A percentile compares a stretch with the other conserved stretches of the same genome.
phyloP scores from a whole-genome alignment of 2,113 vertebrate species.

The Atherinomorus stipes region DNA sequence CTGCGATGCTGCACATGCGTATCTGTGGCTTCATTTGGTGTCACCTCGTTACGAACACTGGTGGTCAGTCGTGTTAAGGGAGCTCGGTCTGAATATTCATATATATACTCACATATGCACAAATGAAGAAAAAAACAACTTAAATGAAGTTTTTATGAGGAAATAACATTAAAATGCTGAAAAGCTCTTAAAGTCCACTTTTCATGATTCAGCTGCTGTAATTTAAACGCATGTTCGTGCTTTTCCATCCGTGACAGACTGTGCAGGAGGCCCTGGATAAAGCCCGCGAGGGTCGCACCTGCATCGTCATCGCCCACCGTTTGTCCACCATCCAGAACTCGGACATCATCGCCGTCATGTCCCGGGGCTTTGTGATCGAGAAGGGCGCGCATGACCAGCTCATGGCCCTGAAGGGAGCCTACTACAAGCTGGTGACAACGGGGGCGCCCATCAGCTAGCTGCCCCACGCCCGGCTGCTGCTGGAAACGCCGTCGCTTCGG shows the following conservation, averaged over 20 bases:
- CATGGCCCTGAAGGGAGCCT: slow-evolving; percentile 82
- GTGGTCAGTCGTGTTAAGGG: too few species aligned
- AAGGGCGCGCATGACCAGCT: slow-evolving; percentile 83
- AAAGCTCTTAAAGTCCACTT: too few species aligned
- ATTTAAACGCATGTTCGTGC: not conserved
- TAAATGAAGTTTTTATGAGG: too few species aligned
- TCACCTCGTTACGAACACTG: too few species aligned
- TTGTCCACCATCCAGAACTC: slow-evolving; percentile 87
- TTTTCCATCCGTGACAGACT: slow-evolving; percentile 58
- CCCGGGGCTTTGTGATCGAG: slow-evolving; percentile 80
- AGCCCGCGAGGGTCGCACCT: slow-evolving; percentile 81
- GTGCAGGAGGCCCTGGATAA: slow-evolving; percentile 82
- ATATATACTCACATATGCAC: too few species aligned
- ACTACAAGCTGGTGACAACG: slow-evolving; percentile 86
- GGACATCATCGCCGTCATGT: slow-evolving; percentile 86
- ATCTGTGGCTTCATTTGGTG: too few species aligned
- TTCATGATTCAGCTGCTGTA: too few species aligned
- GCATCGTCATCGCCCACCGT: slow-evolving; percentile 85
- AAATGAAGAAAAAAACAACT: too few species aligned
- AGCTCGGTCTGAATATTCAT: too few species aligned
- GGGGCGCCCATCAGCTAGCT: slow-evolving; percentile 85
- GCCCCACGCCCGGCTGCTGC: not conserved
- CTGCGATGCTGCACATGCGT: too few species aligned
- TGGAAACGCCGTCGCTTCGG: not conserved
- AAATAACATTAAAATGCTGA: too few species aligned